These are phyloP conservation scores for Drosophila rubida DNA, from an alignment of 2,888 invertebrate species.

Conservation along the genomic window DNA sequence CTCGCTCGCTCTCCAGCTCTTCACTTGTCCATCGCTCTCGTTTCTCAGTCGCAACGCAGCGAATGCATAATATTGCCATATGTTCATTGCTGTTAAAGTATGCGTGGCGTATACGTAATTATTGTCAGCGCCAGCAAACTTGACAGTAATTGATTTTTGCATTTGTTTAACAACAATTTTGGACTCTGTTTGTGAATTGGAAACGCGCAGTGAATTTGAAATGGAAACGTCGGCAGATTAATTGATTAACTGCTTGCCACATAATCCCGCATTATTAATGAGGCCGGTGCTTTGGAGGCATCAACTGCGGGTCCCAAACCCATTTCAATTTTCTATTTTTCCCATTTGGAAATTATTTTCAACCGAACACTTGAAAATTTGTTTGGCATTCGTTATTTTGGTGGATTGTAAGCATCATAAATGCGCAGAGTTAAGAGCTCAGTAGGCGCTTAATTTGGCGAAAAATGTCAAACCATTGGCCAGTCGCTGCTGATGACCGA, in stretches of 20 bases:
- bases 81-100: slow-evolving; percentile 41
- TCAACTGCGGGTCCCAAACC: slow-evolving; percentile 7
- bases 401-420: slow-evolving; percentile 18
- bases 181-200: slow-evolving; percentile 4
- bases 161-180: slow-evolving; percentile 17
- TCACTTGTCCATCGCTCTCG: background rate
- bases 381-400: background rate
- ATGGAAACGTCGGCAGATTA: background rate
- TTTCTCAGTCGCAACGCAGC: slow-evolving; percentile 2
- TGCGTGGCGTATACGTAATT: slow-evolving; percentile 1
- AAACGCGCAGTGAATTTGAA: background rate
- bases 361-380: slow-evolving; percentile 32
- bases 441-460: slow-evolving; percentile 39
- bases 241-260: slow-evolving; percentile 44
- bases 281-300: background rate
- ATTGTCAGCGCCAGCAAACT: slow-evolving; percentile 53
- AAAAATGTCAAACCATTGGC: slow-evolving; percentile 30
- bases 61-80: slow-evolving; percentile 46
- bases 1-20: background rate
- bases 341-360: too few species aligned
- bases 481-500: background rate
- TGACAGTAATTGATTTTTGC: slow-evolving; percentile 69
- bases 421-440: slow-evolving; percentile 24
- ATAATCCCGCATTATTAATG: slow-evolving; percentile 30
- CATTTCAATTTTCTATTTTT: slow-evolving; percentile 6